A percentile compares a stretch with the other conserved stretches of the same genome.
phyloP scores from a whole-genome alignment of 2,797 vertebrate genomes.

The Salarias fasciatus region DNA sequence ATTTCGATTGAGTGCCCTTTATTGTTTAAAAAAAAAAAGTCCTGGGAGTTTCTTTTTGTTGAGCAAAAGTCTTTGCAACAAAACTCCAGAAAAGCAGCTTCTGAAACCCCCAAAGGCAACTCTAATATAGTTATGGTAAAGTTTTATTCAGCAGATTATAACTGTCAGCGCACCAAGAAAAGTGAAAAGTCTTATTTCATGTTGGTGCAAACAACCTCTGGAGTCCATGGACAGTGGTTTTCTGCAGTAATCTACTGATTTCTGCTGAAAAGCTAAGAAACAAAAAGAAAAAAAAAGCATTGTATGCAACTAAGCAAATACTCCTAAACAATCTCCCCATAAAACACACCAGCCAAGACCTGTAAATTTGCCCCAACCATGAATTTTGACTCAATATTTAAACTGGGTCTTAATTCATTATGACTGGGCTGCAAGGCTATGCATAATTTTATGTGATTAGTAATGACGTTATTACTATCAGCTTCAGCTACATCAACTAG shows the following conservation, averaged over 20 bases:
- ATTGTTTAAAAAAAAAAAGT: conserved; percentile 20
- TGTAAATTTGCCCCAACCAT: conserved; percentile 22
- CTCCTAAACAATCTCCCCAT: conserved; percentile 12
- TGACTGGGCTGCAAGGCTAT: conserved; percentile 14
- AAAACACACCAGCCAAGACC: conserved; percentile 16
- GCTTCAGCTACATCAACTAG: conserved; percentile 60
- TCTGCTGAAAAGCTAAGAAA: conserved; percentile 10
- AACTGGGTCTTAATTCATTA: background rate
- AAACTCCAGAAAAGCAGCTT: conserved; percentile 16
- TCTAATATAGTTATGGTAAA: no score
- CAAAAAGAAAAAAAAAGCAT: conserved; percentile 10
- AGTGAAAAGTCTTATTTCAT: conserved; percentile 31
- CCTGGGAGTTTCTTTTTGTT: conserved; percentile 17
- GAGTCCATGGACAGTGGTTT: conserved; percentile 7
- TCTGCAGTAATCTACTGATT: background rate
- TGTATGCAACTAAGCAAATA: conserved; percentile 33
- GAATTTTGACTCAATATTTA: conserved; percentile 3
- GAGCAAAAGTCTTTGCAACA: conserved; percentile 22
- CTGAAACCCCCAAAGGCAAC: conserved; percentile 33
- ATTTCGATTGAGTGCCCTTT: conserved; percentile 12
- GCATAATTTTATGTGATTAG: conserved; percentile 20
- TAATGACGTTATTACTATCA: conserved; percentile 43
- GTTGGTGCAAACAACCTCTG: conserved; percentile 10
- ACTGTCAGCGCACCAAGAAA: conserved; percentile 23
- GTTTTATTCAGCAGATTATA: conserved; percentile 23